Evolutionary conservation across 2,797 vertebrate genomes (phyloP), one percentile per base, ranked within the genome.

Genomic region (Enteromius paludinosus): DNA sequence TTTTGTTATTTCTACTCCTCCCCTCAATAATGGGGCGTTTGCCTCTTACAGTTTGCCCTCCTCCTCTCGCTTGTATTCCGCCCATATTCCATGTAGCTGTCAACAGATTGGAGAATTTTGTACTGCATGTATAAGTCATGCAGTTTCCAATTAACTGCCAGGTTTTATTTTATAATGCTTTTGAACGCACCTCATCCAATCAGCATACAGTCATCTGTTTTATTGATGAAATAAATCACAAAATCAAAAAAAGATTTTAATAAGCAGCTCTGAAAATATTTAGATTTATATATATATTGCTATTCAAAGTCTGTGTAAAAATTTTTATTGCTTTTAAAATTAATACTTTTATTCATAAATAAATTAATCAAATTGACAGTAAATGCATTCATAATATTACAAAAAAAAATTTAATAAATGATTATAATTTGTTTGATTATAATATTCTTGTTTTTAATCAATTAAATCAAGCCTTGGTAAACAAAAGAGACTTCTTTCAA

Each of bases 1-100:
- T n/a, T n/a, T n/a, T n/a, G n/a, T 35, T 35, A 35, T 35, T 91
- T 38, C 52, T 23, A 33, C 30, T 38, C n/a, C 35, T 75, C 72
- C 72, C 20, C n/a, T 20, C 41, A 41, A 59, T 74, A 41, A 74
- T n/a, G 15, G 33, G 72, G 72, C 1, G 20, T 59, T 41, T 59
- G 1, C 28, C 72, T 59, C 52, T 41, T 52, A 38, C 20, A 59
- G n/a, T 25, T 74, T 30, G 49, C 71, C 30, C 47, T 38, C 71
- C 49, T 12, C 23, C 30, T 73, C 49, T 35, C 23, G 30, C 20
- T 38, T 38, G 17, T 38, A 56, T 56, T 59, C n/a, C n/a, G 3
- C 35, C 56, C n/a, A 43, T 61, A 41, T 75, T 75, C 15, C 54
- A 54, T 43, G 35, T 18, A 41, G n/a, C n/a, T 28, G 35, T 43